Base-by-base conservation (phyloP, 2,888 invertebrate genomes). In the Ernsta delagoae region DNA sequence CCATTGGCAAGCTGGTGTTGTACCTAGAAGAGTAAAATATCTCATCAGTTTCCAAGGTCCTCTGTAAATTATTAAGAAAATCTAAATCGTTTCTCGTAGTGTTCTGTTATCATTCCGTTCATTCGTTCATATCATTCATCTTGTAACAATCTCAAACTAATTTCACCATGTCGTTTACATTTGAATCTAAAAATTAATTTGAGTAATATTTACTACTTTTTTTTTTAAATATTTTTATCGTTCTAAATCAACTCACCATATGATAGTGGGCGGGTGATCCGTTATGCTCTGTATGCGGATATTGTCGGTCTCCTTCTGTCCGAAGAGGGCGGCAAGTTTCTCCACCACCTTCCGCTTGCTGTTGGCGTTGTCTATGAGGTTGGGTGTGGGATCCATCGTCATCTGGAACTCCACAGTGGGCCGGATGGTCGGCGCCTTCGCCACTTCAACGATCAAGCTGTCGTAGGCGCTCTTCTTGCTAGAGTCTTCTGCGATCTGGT, bases 351-450 rank as follows among this genome's bases (percentile, higher is more conserved):
- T 96, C 43, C 97, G 94, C 80, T 98, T 97, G 83, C 96, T 94
- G 39, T 92, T 89, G 0, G 97, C 96, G 66, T 96, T 96, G 79
- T 95, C 95, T 0, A 94, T 94, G 73, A 98, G 96, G 45, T 94
- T 94, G 7, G 96, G 95, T 83, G 95, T 95, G 0, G 95, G 94
- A 59, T 96, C 96, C 80, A 98, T 89, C 0, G 95, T 96, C 94
- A 98, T 96, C 74, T 96, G 96, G 87, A 98, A 97, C 82, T 97
- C 96, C 0, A 97, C 96, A 24, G 95, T 96, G 68, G 96, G 97
- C 0, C 94, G 93, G 70, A 94, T 94, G 59, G 94, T 93, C 0
- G 95, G 94, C 0, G 96, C 94, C 68, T 95, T 94, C 72, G 94
- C 95, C 0, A 97, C 97, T 70, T 96, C 95, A 2, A 97, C 97